phyloP scores from a whole-genome alignment of 2,113 vertebrate species.

The Entelurus aequoreus region DNA sequence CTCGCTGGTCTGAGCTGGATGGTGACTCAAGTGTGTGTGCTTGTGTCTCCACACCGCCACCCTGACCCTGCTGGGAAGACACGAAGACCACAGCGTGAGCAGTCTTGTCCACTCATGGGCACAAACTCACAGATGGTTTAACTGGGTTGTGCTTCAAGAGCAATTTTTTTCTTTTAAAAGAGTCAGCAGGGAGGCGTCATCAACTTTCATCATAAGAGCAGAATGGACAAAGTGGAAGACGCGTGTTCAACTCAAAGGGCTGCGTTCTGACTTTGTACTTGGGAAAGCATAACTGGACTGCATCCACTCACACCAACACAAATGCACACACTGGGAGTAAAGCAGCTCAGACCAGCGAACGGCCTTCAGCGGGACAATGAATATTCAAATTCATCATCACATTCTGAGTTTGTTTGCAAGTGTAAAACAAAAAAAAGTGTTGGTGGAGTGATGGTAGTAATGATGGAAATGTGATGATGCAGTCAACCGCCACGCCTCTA shows the following conservation, averaged over 20 bases:
- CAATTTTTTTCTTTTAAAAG: conserved; percentile 3
- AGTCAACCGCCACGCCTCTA: conserved; percentile 4
- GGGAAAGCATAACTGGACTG: conserved; percentile 42
- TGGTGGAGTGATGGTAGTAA: conserved; percentile 8
- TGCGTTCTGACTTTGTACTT: conserved; percentile 31
- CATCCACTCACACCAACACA: conserved; percentile 45
- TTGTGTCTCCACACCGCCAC: conserved; percentile 33
- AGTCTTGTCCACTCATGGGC: conserved; percentile 44
- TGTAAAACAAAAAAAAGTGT: conserved; percentile 19
- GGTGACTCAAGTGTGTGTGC: conserved; percentile 42
- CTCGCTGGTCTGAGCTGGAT: conserved; percentile 70
- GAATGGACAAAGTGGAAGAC: conserved; percentile 22
- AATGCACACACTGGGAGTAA: conserved; percentile 18
- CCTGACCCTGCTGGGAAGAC: conserved; percentile 12
- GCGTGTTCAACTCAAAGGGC: conserved; percentile 34
- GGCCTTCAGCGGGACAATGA: conserved; percentile 54
- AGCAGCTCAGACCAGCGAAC: conserved; percentile 62
- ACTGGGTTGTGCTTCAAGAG: conserved; percentile 16
- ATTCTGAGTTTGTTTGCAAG: conserved; percentile 19
- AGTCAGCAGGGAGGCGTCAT: conserved; percentile 11
- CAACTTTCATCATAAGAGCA: conserved; percentile 28
- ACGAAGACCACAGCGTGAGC: conserved; percentile 41
- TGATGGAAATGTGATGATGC: background rate
- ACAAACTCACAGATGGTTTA: conserved; percentile 19
- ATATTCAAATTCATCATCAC: conserved; percentile 21